Evolutionary conservation across 2,888 invertebrate genomes (phyloP), one percentile per base, ranked within the genome.

Genomic region (Apamea monoglypha): DNA sequence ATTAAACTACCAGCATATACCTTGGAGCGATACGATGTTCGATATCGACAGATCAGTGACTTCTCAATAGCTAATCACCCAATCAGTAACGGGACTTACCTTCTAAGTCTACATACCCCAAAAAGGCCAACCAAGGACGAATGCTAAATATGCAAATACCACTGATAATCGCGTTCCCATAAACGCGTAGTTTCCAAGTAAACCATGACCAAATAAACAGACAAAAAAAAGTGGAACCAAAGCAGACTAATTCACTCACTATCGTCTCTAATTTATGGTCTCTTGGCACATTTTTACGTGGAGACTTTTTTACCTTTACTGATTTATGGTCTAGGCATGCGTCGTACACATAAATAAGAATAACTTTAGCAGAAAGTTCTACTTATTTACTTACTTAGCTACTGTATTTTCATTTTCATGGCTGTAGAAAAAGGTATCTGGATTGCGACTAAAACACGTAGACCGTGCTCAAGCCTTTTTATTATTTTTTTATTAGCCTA

Each of bases 171-270:
- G 53, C 64, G 61, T 66, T 63, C 70, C 67, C 70, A 67, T 74
- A 78, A 66, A 78, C n/a, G 50, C 61, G 50, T 67, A 72, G 64
- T 59, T 76, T 32, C 72, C 32, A 64, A 76, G 67, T 72, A 63
- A 64, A 81, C 69, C 66, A 66, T 85, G 61, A 76, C 67, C 74
- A 75, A 82, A 85, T 67, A 82, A 69, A 75, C 25, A 69, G 32
- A 81, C 56, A 76, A 83, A 86, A 40, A 40, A 82, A 84, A 83
- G 53, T 64, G 53, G 63, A 78, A 83, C 80, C 29, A 80, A 86
- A 88, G 78, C 84, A 82, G 86, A 79, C 86, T 88, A 88, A 88
- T 88, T 88, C 84, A 81, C 84, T 87, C 80, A 84, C 78, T 84
- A 86, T 88, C 84, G 32, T 68, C 72, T 78, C 29, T 82, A 76